Evolutionary conservation across 2,113 vertebrate species (phyloP), one percentile per base, ranked within the genome.

Genomic region (Elgaria multicarinata): DNA sequence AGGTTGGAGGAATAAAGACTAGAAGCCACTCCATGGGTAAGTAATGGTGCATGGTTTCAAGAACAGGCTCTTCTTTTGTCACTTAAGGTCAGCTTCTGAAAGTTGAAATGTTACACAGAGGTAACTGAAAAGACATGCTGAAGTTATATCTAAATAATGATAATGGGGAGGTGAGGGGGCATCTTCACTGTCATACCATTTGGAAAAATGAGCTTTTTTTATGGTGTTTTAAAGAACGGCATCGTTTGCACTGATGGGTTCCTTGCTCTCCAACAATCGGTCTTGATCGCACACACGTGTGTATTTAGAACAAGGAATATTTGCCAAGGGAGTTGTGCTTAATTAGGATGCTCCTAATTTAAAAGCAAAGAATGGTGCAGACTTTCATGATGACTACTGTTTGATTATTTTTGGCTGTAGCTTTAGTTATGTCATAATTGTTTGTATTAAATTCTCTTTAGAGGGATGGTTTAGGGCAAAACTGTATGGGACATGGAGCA

Each of bases 11-110:
- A 96, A 96, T 55, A 96, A 95, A 94, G 95, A 94, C 92, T 97
- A 97, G 86, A 94, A 96, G 74, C 95, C 93, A 93, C 92, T 96
- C 66, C 92, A 95, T 24, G 4, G 77, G 99, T 99, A 96, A 98
- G 98, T 98, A 92, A 88, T 83, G 62, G 82, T 92, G 86, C 91
- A 86, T 85, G 71, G 81, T 96, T 96, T 93, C 82, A 85, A 76
- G 83, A 28, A 39, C 22, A 31, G 33, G 20, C 28, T 85, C 33
- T 28, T 76, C 88, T 90, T 71, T 69, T 10, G 8, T 5, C 2
- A 26, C 12, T 39, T 55, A 74, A 86, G 14, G 36, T 50, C 31
- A 67, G 14, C 42, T 39, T 39, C 64, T 64, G 58, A 50, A 69
- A 84, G 58, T 55, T 78, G 36, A 50, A 69, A 39, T 67, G 20